Percentiles rank a stretch among this genome's conserved stretches.
phyloP scores from a whole-genome alignment of 2,797 vertebrate genomes.

The Lepus oiostolus region DNA sequence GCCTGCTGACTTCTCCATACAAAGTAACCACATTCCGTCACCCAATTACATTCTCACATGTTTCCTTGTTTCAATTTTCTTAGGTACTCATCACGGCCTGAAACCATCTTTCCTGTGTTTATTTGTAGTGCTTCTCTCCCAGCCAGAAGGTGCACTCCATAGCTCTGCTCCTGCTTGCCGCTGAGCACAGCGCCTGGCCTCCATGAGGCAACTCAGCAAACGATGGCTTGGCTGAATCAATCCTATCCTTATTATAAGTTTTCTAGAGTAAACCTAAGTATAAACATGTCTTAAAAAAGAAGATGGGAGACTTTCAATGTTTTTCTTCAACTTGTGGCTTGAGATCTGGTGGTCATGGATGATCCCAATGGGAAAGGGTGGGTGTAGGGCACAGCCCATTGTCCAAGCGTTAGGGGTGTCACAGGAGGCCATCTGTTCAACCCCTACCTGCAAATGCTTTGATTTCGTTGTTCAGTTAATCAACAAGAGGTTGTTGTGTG shows the following conservation, averaged over 20 bases:
- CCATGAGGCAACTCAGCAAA: not conserved
- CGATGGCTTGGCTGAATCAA: not conserved
- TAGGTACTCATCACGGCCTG: not conserved
- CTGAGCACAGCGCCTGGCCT: not conserved
- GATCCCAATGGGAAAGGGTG: not conserved
- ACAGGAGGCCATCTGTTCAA: not conserved
- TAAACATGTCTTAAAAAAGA: not conserved
- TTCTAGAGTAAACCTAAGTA: not conserved
- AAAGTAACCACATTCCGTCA: not conserved
- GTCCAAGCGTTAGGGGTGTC: not conserved
- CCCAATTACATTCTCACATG: not conserved
- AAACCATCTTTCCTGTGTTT: not conserved
- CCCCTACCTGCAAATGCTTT: not conserved
- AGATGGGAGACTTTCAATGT: not conserved
- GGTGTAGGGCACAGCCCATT: not conserved
- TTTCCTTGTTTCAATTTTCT: conserved; percentile 12
- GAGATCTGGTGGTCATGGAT: not conserved
- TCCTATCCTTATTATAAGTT: not conserved
- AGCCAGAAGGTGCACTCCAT: not conserved
- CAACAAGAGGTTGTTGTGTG: not conserved
- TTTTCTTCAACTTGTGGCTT: not conserved
- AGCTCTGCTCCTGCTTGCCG: not conserved
- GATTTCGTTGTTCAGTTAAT: not conserved
- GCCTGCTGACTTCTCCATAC: not conserved
- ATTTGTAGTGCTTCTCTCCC: not conserved